Evolutionary conservation across 1,140 invertebrate genomes (phyloP).

Genomic region (Plodia interpunctella): DNA sequence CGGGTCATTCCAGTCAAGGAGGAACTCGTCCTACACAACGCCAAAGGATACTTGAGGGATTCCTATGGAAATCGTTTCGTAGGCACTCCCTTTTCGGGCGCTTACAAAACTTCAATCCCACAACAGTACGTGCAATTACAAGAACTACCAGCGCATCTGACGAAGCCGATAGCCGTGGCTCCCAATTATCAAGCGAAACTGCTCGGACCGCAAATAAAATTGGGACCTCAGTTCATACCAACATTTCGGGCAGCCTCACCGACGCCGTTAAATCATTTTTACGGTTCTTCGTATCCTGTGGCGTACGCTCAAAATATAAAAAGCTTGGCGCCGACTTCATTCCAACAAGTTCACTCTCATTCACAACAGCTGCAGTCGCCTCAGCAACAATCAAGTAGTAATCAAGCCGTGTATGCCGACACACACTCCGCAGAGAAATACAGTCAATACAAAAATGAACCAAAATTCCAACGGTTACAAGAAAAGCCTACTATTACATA

Average conservation of each 20-base stretch:
- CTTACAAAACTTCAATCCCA: slow-evolving; percentile 50
- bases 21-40: slow-evolving; percentile 41
- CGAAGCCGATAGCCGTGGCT: slow-evolving; percentile 50
- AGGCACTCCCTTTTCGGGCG: slow-evolving; percentile 36
- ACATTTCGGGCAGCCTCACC: slow-evolving; percentile 34
- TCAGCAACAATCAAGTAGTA: slow-evolving; percentile 42
- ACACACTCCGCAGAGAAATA: slow-evolving; percentile 24
- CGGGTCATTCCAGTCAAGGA: slow-evolving; percentile 45
- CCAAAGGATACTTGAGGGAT: slow-evolving; percentile 52
- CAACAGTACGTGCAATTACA: slow-evolving; percentile 64
- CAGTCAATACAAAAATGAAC: slow-evolving; percentile 29
- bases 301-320: slow-evolving; percentile 32
- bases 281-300: slow-evolving; percentile 31
- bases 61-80: slow-evolving; percentile 61
- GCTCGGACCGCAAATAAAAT: slow-evolving; percentile 42
- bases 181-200: slow-evolving; percentile 44
- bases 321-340: slow-evolving; percentile 27
- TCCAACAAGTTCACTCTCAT: slow-evolving; percentile 18
- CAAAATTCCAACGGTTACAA: slow-evolving; percentile 38
- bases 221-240: slow-evolving; percentile 37
- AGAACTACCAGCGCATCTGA: slow-evolving; percentile 54
- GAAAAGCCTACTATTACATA: slow-evolving; percentile 22
- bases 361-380: slow-evolving; percentile 20
- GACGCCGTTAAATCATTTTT: slow-evolving; percentile 27
- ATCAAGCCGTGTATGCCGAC: slow-evolving; percentile 37